Evolutionary conservation across 1,140 invertebrate species (phyloP), one percentile per base, ranked within the genome.

Genomic region (Ips nitidus): DNA sequence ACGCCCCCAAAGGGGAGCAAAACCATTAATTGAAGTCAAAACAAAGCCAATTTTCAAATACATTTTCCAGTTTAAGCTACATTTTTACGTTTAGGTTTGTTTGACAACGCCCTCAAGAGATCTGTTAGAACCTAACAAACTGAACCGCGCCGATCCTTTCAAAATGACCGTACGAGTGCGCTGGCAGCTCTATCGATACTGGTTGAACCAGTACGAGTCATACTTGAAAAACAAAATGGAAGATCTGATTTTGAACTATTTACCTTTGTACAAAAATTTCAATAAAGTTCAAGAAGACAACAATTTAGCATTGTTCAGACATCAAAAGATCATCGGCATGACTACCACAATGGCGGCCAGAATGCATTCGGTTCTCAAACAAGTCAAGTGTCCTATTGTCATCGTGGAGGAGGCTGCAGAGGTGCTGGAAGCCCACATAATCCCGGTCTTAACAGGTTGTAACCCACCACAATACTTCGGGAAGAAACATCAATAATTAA

Each of bases 281-380:
- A 74, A 80, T 52, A 65, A 77, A 56, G 74, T 81, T 2, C 66
- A 74, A 58, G 66, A 77, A 57, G 72, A 78, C 38, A 70, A 71
- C 52, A 77, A 83, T 75, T 64, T 76, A 40, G 53, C 79, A 65
- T 43, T 81, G n/a, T 69, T 86, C 67, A 75, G 72, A 68, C 38
- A 76, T 36, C 72, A 73, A 38, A 75, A 82, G 66, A 80, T 92
- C 7, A 77, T 94, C 45, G 92, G 89, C 3, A 88, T 93, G 84
- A 94, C 92, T 0, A 94, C 91, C 1, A 90, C 89, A 5, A 88
- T 86, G 55, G 91, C 91, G 1, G 91, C 91, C 2, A 84, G 86
- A 59, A 77, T 86, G 8, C 84, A 86, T 52, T 82, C 84, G 36
- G 69, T 90, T 7, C 76, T 94, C 8, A 76, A 86, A 60, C 75